Evolutionary conservation across 2,797 vertebrate species (phyloP).

Genomic region (Trichosurus vulpecula): DNA sequence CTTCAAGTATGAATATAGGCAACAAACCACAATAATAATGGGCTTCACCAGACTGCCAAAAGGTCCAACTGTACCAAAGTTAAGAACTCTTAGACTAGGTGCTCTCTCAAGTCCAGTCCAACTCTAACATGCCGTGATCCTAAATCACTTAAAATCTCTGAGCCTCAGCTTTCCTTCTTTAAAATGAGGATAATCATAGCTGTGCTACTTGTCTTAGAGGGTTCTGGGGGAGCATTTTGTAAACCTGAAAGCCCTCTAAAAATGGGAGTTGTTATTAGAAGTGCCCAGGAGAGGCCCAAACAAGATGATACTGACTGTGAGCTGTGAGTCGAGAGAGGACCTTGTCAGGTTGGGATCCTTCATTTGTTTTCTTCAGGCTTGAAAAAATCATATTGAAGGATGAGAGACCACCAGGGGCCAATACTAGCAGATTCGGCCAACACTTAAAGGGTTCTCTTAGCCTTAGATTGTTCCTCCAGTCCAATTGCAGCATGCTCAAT

Average conservation of each 20-base stretch:
- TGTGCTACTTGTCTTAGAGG: not conserved
- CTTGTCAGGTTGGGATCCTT: not conserved
- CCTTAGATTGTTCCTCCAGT: not conserved
- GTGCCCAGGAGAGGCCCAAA: not conserved
- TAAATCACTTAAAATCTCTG: not conserved
- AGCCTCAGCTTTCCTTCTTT: not conserved
- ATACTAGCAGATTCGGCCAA: not conserved
- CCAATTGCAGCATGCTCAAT: not conserved
- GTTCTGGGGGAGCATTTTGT: not conserved
- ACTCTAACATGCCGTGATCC: not conserved
- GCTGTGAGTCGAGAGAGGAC: not conserved
- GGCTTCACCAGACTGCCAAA: not conserved
- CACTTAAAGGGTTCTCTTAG: not conserved
- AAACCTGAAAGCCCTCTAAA: not conserved
- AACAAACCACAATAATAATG: not conserved
- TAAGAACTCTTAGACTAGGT: not conserved
- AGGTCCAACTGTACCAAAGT: not conserved
- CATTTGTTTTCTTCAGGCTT: not conserved
- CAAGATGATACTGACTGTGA: not conserved
- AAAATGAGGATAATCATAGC: not conserved
- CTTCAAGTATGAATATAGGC: not conserved
- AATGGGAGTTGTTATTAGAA: not conserved
- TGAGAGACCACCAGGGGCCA: not conserved
- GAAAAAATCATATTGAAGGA: not conserved
- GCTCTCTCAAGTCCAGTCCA: not conserved